Base-by-base conservation (phyloP, 2,797 vertebrate genomes). In the Chelidonichthys spinosus region DNA sequence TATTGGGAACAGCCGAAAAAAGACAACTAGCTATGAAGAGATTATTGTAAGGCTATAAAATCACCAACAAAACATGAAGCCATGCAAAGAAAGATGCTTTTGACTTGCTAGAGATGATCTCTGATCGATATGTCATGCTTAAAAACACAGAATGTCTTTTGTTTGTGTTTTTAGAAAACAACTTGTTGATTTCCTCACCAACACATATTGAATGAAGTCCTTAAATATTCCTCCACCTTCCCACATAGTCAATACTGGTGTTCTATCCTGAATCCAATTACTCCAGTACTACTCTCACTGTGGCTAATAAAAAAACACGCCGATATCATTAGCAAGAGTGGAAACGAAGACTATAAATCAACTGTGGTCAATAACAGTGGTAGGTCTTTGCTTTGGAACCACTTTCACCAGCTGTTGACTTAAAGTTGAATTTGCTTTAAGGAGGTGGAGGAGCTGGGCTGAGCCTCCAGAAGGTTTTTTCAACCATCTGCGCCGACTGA, bases 371-470 rank as follows among this genome's bases (percentile, higher is more conserved):
- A 46, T 14, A n/a, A 11, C 11, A 25, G 46, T 10, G 17, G 35
- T 6, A 1, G 42, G 35, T 18, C 4, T 83, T 15, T 56, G 35
- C 60, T 49, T 61, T 59, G 11, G 40, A 40, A 35, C 36, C 59
- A 68, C 59, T 33, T 74, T 60, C n/a, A 69, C 5, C 71, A 55
- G 68, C 72, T 60, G 72, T 18, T 40, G 40, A 50, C 36, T 40
- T 14, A 6, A 32, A 47, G 54, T 50, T 52, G 32, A 55, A 43
- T 60, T 56, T 18, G 40, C 63, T 69, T 42, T 43, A 14, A 37
- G 44, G 39, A 47, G 59, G 50, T 61, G 49, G 37, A 33, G 43
- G 36, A 74, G 46, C 65, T 9, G 44, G 33, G 46, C 69, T 71
- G 35, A 70, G 63, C 37, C 39, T 77, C 56, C 39, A 33, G 33